Evolutionary conservation across 1,140 invertebrate species (phyloP).

Genomic region (Calosoma granatense): DNA sequence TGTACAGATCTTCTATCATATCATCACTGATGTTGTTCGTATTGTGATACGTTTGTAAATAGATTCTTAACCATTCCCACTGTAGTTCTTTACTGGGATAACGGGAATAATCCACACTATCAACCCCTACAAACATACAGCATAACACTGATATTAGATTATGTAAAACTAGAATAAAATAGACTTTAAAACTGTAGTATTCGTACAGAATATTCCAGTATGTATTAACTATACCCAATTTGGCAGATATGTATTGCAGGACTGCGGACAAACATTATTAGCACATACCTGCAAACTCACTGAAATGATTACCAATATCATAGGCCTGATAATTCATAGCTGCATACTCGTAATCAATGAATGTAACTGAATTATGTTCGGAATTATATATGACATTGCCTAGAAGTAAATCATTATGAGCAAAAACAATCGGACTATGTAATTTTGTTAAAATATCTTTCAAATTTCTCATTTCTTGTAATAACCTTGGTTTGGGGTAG

Average conservation of each 20-base stretch:
- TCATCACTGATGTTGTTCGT: constrained; percentile 36
- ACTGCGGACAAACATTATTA: no score
- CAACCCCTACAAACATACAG: constrained; percentile 48
- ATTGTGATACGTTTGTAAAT: constrained; percentile 54
- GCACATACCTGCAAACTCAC: constrained; percentile 84
- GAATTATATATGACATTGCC: constrained; percentile 85
- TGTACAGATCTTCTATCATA: constrained; percentile 59
- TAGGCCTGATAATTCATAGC: constrained; percentile 89
- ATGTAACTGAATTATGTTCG: constrained; percentile 61
- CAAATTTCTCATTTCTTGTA: constrained; percentile 58
- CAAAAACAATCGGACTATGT: constrained; percentile 81
- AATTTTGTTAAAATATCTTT: constrained; percentile 52
- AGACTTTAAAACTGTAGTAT: no score
- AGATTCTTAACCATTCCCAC: constrained; percentile 67
- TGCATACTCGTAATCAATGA: constrained; percentile 98
- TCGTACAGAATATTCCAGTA: no score
- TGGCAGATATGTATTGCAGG: no score
- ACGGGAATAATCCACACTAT: constrained; percentile 59
- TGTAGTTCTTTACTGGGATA: constrained; percentile 78
- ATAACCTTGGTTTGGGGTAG: constrained; percentile 51
- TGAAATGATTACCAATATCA: constrained; percentile 98
- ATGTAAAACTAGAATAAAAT: constrained; percentile 12
- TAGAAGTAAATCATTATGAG: constrained; percentile 94
- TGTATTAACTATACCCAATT: no score
- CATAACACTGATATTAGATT: constrained; percentile 9